Conservation (phyloP, 2,888 invertebrate species). For the Drosophila fungiperda region DNA sequence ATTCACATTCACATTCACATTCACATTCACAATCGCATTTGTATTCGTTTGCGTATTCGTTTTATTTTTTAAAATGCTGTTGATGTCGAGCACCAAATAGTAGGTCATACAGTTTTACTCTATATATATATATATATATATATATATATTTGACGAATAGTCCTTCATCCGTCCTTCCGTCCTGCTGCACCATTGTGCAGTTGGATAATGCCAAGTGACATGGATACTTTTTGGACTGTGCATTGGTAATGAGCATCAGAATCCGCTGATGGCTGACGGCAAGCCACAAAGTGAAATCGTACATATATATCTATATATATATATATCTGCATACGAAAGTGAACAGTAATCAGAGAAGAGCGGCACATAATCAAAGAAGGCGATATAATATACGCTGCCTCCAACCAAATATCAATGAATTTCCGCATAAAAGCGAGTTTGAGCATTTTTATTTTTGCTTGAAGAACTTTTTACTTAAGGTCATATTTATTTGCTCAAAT, state of each 20-base stretch:
- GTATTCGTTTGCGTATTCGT: slow-evolving; percentile 23
- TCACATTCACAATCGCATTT: slow-evolving; percentile 42
- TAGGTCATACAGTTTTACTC: slow-evolving; percentile 51
- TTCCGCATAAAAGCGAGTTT: background rate
- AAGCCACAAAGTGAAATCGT: slow-evolving; percentile 33
- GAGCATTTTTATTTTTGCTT: background rate
- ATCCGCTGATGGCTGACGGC: slow-evolving; percentile 19
- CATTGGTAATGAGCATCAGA: slow-evolving; percentile 54
- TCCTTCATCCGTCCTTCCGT: background rate
- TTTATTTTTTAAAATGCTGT: slow-evolving; percentile 71
- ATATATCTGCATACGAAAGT: slow-evolving; percentile 14
- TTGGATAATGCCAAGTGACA: slow-evolving; percentile 64
- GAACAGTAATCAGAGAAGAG: slow-evolving; percentile 40
- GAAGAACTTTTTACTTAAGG: background rate
- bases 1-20: slow-evolving; percentile 39
- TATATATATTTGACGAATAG: slow-evolving; percentile 11
- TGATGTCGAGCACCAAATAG: slow-evolving; percentile 40
- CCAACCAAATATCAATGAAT: slow-evolving; percentile 4
- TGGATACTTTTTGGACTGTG: slow-evolving; percentile 51
- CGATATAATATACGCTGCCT: slow-evolving; percentile 16
- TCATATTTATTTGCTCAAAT: background rate
- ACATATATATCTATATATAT: background rate
- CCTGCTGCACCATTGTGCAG: slow-evolving; percentile 25
- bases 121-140: slow-evolving; percentile 10
- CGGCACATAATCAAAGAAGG: slow-evolving; percentile 38